Base-by-base conservation (phyloP, 2,888 invertebrate species). In the Drosophila engyochracea region DNA sequence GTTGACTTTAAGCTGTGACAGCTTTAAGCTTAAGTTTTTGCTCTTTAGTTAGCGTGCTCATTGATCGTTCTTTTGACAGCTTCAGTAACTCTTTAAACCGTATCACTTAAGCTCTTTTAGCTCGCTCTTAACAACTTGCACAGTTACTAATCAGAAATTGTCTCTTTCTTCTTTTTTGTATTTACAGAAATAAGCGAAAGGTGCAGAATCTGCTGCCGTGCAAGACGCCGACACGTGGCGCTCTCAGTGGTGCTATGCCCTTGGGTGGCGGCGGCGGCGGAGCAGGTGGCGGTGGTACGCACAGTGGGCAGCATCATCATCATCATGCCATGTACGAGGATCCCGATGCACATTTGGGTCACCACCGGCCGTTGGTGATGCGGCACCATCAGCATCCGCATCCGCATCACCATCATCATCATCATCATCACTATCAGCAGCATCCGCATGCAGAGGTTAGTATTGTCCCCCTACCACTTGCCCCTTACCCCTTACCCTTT, bases 161-260 rank as follows among this genome's bases (percentile, higher is more conserved):
- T 35, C 35, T 41, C 7, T 51, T 16, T 54, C n/a, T 28, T 41
- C 14, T 60, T 7, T 31, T 25, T 39, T 25, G 9, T 57, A 44
- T 93, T 95, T 95, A 66, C 95, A 97, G 97, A 93, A 97, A 97
- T 93, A 97, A 97, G 94, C 95, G 97, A 93, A 97, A 97, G 96
- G 97, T 97, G 92, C 97, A 97, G 92, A 97, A 97, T 91, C 95
- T 97, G 76, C 94, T 97, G 90, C 97, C 97, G 55, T 97, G 97
- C 93, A 97, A 97, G 94, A 96, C 96, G 57, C 96, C 96, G 76
- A 96, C 95, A 1, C 92, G 94, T 14, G 92, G 94, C 74, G 84
- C 92, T 4, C 63, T 92, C 60, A 91, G 92, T 37, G 93, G 93
- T 22, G 92, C 93, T 37, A 81, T 93, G 70, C 82, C 92, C 0